phyloP scores from a whole-genome alignment of 2,113 vertebrate genomes.

The Hepsetus odoe region DNA sequence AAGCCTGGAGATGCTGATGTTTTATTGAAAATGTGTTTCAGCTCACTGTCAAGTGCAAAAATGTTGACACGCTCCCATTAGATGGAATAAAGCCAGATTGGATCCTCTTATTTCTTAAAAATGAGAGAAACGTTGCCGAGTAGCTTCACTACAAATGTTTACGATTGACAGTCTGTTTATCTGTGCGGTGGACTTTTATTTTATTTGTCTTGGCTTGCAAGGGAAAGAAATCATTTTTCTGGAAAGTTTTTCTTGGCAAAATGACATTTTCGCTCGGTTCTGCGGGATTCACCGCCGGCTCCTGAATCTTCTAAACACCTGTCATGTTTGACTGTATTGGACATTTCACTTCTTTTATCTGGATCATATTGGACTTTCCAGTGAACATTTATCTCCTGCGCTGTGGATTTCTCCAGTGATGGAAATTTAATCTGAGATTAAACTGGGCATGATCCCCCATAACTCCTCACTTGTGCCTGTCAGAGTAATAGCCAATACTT shows the following conservation, averaged over 20 bases:
- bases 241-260: background rate
- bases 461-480: slow-evolving; percentile 21
- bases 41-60: slow-evolving; percentile 14
- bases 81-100: background rate
- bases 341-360: background rate
- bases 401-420: slow-evolving; percentile 3
- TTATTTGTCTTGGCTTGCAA: background rate
- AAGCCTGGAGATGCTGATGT: slow-evolving; percentile 7
- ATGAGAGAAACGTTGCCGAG: too few species aligned
- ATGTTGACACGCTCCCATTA: slow-evolving; percentile 27
- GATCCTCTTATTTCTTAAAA: slow-evolving; percentile 28
- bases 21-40: slow-evolving; percentile 38
- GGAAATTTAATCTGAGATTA: slow-evolving; percentile 33
- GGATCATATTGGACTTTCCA: background rate
- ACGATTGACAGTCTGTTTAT: background rate
- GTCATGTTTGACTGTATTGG: background rate
- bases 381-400: background rate
- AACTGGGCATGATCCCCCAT: slow-evolving; percentile 13
- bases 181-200: background rate
- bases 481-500: slow-evolving; percentile 6
- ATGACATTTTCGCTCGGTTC: background rate
- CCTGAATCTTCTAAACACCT: background rate
- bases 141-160: background rate
- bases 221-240: background rate
- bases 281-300: background rate